Evolutionary conservation across 2,113 vertebrate genomes (phyloP).

Genomic region (Condylura cristata): DNA sequence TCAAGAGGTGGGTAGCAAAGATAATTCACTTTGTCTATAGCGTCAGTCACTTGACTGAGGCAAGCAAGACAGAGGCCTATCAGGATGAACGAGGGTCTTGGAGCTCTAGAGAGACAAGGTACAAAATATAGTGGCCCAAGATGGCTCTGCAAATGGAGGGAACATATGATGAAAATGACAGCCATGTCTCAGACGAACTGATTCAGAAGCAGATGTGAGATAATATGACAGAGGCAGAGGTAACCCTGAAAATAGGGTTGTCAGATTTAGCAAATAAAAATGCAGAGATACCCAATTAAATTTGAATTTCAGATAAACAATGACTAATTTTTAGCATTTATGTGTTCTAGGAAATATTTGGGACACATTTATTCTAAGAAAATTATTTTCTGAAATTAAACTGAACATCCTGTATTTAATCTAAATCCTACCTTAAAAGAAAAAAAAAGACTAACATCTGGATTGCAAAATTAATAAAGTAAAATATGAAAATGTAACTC

Average conservation of each 20-base stretch:
- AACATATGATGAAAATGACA: background rate
- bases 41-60: background rate
- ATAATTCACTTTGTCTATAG: background rate
- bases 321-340: background rate
- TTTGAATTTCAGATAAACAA: slow-evolving; percentile 4
- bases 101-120: background rate
- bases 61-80: background rate
- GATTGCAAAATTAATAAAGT: background rate
- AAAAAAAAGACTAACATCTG: background rate
- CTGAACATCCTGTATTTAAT: background rate
- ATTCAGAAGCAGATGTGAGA: background rate
- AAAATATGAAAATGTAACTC: background rate
- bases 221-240: background rate
- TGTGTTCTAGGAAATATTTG: background rate
- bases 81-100: background rate
- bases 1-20: background rate
- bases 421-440: background rate
- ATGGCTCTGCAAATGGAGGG: background rate
- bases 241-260: background rate
- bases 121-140: background rate
- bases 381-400: slow-evolving; percentile 11
- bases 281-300: slow-evolving; percentile 3
- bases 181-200: background rate
- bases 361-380: background rate
- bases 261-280: slow-evolving; percentile 2